Evolutionary conservation across 2,797 vertebrate genomes (phyloP).

Genomic region (Gadopsis bispinosus): DNA sequence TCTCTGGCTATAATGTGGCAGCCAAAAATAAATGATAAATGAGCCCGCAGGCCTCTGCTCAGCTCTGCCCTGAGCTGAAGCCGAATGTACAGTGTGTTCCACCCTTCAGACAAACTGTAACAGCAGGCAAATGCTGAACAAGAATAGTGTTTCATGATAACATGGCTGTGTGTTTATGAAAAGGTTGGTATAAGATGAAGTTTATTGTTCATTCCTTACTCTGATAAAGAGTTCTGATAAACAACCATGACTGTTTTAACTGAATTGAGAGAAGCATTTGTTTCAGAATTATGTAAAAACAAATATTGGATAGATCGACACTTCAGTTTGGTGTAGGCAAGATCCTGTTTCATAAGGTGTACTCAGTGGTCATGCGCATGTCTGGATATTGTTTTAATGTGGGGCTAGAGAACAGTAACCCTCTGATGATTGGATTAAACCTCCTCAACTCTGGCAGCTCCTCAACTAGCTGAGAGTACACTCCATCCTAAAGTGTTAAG

Average conservation of each 20-base stretch:
- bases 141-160: neutral
- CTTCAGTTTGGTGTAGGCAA: neutral
- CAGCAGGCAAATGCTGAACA: neutral
- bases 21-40: neutral
- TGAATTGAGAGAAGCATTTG: neutral
- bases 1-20: neutral
- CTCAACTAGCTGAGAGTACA: constrained; percentile 31
- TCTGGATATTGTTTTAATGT: constrained; percentile 8
- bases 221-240: neutral
- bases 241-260: neutral
- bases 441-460: constrained; percentile 10
- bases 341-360: neutral
- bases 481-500: constrained; percentile 11
- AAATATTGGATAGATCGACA: neutral
- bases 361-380: neutral
- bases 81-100: constrained; percentile 1
- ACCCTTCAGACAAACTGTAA: neutral
- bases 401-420: constrained; percentile 8
- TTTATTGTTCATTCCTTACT: neutral
- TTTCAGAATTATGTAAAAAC: neutral
- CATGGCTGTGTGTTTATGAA: neutral
- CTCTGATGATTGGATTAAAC: constrained; percentile 45
- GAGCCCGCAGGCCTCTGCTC: neutral
- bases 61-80: neutral
- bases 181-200: neutral